Evolutionary conservation across 2,888 invertebrate species (phyloP).

Genomic region (Volucella inflata): DNA sequence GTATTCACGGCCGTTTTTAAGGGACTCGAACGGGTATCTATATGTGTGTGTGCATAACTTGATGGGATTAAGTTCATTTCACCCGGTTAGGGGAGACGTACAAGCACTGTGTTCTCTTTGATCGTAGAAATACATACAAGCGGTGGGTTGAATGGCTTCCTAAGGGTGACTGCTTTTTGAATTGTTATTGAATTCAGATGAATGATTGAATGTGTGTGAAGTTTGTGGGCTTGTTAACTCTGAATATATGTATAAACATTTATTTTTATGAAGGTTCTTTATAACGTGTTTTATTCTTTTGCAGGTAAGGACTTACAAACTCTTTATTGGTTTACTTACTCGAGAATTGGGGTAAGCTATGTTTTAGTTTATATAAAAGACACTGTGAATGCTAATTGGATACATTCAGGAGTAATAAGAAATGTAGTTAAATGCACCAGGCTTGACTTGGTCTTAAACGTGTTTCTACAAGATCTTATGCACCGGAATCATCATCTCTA

Average conservation of each 20-base stretch:
- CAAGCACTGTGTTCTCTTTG: conserved; percentile 33
- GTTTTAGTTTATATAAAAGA: no score
- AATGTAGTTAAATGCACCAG: no score
- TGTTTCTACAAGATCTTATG: no score
- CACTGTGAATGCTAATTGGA: no score
- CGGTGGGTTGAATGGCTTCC: conserved; percentile 38
- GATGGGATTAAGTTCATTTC: conserved; percentile 62
- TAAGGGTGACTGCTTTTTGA: conserved; percentile 7
- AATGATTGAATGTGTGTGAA: conserved; percentile 10
- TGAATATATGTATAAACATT: conserved; percentile 8
- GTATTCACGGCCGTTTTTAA: conserved; percentile 41
- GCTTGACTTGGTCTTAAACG: no score
- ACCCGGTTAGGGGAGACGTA: conserved; percentile 21
- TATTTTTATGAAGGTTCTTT: conserved; percentile 17
- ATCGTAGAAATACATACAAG: conserved; percentile 16
- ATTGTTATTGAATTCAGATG: conserved; percentile 4
- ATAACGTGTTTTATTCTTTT: conserved; percentile 44
- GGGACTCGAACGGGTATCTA: conserved; percentile 18
- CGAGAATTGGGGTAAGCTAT: no score
- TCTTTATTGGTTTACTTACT: neutral
- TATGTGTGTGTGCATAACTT: neutral
- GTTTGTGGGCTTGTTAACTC: conserved; percentile 10
- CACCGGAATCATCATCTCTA: no score
- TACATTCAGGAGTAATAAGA: no score
- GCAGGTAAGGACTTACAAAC: conserved; percentile 39